Evolutionary conservation across 2,888 invertebrate species (phyloP).

Genomic region (Cantharis lateralis): DNA sequence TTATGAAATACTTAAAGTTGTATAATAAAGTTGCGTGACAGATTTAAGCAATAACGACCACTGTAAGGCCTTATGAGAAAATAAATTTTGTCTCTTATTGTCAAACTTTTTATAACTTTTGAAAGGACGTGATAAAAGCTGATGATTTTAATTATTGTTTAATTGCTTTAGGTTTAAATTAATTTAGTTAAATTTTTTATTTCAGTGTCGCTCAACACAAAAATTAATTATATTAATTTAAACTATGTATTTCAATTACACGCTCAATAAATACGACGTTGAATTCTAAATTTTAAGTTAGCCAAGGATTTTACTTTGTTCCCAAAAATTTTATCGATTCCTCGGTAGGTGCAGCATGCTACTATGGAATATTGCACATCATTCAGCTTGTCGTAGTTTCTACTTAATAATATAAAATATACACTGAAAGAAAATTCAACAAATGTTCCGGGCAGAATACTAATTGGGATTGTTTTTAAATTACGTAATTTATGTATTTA

Average conservation of each 20-base stretch:
- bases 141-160: constrained; percentile 4
- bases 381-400: not conserved
- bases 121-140: constrained; percentile 1
- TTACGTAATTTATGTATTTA: not conserved
- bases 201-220: not conserved
- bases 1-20: not conserved
- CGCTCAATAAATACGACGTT: not conserved
- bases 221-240: not conserved
- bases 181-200: not conserved
- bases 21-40: not conserved
- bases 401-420: not conserved
- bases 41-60: not conserved
- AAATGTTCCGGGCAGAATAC: not conserved
- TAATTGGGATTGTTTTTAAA: not conserved
- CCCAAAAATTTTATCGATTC: not conserved
- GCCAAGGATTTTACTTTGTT: not conserved
- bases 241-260: not conserved
- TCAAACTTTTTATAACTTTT: not conserved
- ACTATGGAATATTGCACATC: not conserved
- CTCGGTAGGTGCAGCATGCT: not conserved
- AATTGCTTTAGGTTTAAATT: not conserved
- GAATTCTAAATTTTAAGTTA: not conserved
- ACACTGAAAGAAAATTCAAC: not conserved
- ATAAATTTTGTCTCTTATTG: not conserved
- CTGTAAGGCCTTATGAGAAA: not conserved